phyloP scores from a whole-genome alignment of 2,888 invertebrate genomes.

The Apamea sordens region DNA sequence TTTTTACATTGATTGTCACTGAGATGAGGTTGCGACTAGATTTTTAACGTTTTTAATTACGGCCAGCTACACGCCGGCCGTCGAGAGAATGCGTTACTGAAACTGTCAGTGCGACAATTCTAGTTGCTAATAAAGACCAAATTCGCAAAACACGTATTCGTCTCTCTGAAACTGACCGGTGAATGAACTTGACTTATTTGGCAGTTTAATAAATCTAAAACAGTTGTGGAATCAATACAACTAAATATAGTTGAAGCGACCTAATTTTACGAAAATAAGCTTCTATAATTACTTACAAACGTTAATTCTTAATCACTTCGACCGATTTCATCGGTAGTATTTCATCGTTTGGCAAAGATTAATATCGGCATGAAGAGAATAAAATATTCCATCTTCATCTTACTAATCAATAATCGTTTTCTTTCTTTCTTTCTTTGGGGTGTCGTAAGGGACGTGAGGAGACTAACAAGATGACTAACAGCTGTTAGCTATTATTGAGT shows the following conservation, averaged over 20 bases:
- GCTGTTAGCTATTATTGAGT: slow-evolving; percentile 49
- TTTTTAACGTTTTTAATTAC: no score
- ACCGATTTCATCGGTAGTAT: slow-evolving; percentile 6
- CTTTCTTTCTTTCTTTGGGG: slow-evolving; percentile 42
- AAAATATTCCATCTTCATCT: slow-evolving; percentile 45
- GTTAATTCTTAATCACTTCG: slow-evolving; percentile 27
- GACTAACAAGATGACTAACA: slow-evolving; percentile 33
- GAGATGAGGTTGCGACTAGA: no score
- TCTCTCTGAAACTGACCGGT: no score
- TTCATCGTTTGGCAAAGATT: slow-evolving; percentile 30
- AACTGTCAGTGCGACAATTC: no score
- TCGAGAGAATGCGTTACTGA: no score
- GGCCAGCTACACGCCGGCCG: no score
- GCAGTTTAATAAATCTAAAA: neutral
- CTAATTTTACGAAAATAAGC: slow-evolving; percentile 8
- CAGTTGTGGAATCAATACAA: neutral
- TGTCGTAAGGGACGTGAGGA: slow-evolving; percentile 39
- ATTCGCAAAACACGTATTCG: no score
- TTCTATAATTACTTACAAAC: slow-evolving; percentile 15
- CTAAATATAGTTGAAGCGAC: neutral
- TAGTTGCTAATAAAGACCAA: no score
- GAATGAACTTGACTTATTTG: no score
- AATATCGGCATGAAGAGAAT: slow-evolving; percentile 28
- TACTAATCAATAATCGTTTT: slow-evolving; percentile 55
- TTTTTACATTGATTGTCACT: no score